Evolutionary conservation across 2,797 vertebrate genomes (phyloP), one percentile per base, ranked within the genome.

Genomic region (Girardinus metallicus): DNA sequence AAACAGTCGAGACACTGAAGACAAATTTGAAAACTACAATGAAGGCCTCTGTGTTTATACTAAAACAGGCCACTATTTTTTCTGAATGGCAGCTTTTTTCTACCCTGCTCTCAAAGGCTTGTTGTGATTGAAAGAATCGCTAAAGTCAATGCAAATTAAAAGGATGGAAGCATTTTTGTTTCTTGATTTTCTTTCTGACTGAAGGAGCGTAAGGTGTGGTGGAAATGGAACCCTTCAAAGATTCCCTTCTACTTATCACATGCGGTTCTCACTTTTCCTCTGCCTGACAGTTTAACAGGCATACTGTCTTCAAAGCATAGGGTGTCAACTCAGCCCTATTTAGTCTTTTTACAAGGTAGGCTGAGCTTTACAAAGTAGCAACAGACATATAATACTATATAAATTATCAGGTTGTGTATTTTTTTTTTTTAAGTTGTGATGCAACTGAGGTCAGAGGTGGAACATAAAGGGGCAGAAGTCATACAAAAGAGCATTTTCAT

Each of bases 11-110:
- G 75, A 89, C 86, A 91, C 86, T 91, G 86, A 93, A 88, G 82
- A 89, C 80, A 76, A 85, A 93, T 93, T 92, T 80, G 86, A 85
- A 88, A 83, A 80, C 81, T 81, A 94, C 92, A 95, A 93, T 81
- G 83, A 85, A 83, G 80, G 82, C 64, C 89, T 93, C 85, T 95
- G 86, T 72, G 81, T 49, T 72, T 80, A 60, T 70, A 91, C 83
- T 87, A 83, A 88, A 90, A 74, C 80, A 75, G 70, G 49, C 75
- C 68, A 79, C 87, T 91, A 88, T 92, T 81, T 85, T 89, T 53
- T 88, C 85, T 92, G 79, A 80, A 84, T 60, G 55, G 78, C 84
- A 81, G 88, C 80, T 31, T 83, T 85, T 80, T 84, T 85, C 49
- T 26, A 10, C 73, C 82, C 77, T 43, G 68, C 82, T 85, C 78